phyloP scores from a whole-genome alignment of 2,797 vertebrate species.

The Potorous gilbertii region DNA sequence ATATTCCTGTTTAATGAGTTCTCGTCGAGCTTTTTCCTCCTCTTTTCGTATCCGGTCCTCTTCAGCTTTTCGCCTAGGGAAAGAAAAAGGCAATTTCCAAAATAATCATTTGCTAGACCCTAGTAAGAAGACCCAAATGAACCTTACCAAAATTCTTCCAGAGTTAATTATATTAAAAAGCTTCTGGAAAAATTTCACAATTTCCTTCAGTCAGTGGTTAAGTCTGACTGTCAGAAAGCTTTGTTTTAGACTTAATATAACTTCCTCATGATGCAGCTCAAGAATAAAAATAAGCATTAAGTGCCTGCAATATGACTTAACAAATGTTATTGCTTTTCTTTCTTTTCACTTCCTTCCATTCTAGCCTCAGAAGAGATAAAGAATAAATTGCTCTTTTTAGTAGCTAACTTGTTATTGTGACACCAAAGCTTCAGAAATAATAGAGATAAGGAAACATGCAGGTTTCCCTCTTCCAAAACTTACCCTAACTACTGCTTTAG shows the following conservation, averaged over 20 bases:
- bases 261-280: not conserved
- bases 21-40: conserved; percentile 95
- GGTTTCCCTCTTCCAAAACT: not conserved
- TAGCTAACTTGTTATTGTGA: not conserved
- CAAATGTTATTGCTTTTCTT: not conserved
- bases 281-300: not conserved
- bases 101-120: too few relatives aligned
- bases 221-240: not conserved
- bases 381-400: not conserved
- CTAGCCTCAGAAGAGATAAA: not conserved
- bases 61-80: conserved; percentile 93
- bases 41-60: conserved; percentile 97
- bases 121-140: not conserved
- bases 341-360: not conserved
- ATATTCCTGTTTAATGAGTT: conserved; percentile 98
- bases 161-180: not conserved
- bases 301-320: not conserved
- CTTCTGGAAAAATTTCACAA: not conserved
- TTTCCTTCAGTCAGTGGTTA: not conserved
- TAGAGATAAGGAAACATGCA: not conserved
- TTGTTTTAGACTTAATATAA: not conserved
- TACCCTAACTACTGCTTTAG: not conserved
- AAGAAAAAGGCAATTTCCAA: not conserved
- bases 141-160: not conserved
- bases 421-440: not conserved